Conservation (phyloP, 2,888 invertebrate genomes). For the Reticulitermes lucifugus region DNA sequence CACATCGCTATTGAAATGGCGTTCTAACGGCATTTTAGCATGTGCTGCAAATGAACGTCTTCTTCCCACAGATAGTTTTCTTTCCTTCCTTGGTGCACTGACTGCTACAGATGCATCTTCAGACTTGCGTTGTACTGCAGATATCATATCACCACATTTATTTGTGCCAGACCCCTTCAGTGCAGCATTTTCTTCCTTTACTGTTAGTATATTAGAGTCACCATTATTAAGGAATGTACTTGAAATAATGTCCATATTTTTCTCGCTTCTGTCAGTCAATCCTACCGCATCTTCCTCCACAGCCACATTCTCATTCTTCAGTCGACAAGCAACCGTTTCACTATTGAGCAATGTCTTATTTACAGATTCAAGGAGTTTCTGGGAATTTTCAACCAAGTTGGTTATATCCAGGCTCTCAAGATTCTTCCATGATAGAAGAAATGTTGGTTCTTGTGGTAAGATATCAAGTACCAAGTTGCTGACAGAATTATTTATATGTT, state of each 20-base stretch:
- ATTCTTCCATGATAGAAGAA: slow-evolving; percentile 45
- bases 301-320: not conserved
- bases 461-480: slow-evolving; percentile 15
- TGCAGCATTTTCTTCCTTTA: not conserved
- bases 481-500: not conserved
- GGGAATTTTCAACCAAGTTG: slow-evolving; percentile 63
- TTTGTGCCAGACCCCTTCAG: not conserved
- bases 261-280: too few relatives aligned
- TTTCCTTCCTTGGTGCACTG: slow-evolving; percentile 26
- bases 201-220: too few relatives aligned
- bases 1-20: slow-evolving; percentile 53
- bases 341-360: slow-evolving; percentile 63
- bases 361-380: slow-evolving; percentile 63
- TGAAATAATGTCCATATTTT: too few relatives aligned
- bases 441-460: not conserved
- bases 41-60: slow-evolving; percentile 46
- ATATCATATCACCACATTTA: not conserved
- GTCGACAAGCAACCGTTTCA: slow-evolving; percentile 57
- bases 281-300: not conserved
- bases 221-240: too few relatives aligned
- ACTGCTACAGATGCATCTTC: not conserved
- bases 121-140: slow-evolving; percentile 5
- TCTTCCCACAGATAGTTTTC: slow-evolving; percentile 46
- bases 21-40: slow-evolving; percentile 45
- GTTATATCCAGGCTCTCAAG: slow-evolving; percentile 56